Conservation (phyloP, 2,797 vertebrate species). For the Odontamblyopus rebecca region DNA sequence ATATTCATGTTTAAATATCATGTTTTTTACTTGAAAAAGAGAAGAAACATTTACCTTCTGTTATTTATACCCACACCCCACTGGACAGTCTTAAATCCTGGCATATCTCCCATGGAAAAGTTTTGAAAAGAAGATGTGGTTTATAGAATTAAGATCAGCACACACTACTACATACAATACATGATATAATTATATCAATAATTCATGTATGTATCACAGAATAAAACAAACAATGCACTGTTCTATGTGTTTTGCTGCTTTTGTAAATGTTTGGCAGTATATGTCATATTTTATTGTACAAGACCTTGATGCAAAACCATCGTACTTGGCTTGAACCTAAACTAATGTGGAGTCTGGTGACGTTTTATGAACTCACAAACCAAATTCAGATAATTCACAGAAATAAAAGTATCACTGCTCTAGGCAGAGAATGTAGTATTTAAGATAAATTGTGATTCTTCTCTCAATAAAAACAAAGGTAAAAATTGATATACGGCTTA, state of each 20-base stretch:
- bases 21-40: slow-evolving; percentile 63
- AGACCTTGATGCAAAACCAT: background rate
- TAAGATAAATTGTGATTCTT: background rate
- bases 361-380: too few relatives aligned
- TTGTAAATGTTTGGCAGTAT: background rate
- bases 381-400: background rate
- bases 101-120: background rate
- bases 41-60: slow-evolving; percentile 47
- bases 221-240: background rate
- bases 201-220: background rate
- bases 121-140: background rate
- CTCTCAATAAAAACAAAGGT: slow-evolving; percentile 5
- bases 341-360: too few relatives aligned
- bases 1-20: slow-evolving; percentile 41
- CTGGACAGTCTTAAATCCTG: slow-evolving; percentile 7
- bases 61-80: slow-evolving; percentile 15
- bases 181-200: background rate
- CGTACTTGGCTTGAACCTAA: too few relatives aligned
- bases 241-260: background rate
- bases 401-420: background rate
- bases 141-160: background rate
- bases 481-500: background rate
- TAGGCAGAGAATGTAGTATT: background rate
- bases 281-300: background rate
- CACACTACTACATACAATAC: background rate